Percentiles rank a stretch among this genome's conserved stretches.
Conservation (phyloP, 2,113 vertebrate genomes). For the Climacteris rufus region DNA sequence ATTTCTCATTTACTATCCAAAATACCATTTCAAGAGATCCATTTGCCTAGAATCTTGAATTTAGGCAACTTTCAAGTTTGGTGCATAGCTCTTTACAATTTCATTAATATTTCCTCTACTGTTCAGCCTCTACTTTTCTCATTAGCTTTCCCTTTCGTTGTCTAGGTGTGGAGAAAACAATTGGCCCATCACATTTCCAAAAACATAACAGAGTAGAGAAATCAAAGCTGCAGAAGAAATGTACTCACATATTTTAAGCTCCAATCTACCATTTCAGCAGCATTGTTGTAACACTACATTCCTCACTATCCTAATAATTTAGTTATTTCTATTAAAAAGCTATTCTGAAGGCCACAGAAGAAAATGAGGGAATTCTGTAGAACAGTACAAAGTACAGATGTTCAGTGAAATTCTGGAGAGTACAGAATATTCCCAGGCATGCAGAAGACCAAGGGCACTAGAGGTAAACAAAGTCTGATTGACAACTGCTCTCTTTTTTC, state of each 20-base stretch:
- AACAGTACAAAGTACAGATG: not conserved
- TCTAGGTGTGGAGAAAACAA: not conserved
- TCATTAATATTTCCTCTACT: not conserved
- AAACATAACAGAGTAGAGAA: not conserved
- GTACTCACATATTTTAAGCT: not conserved
- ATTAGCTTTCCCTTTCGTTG: not conserved
- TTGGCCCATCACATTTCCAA: not conserved
- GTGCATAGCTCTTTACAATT: not conserved
- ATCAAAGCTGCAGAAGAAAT: not conserved
- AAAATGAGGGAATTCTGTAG: not conserved
- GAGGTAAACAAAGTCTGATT: not conserved
- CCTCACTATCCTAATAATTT: not conserved
- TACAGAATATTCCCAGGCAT: not conserved
- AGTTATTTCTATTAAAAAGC: not conserved
- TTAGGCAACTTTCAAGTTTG: not conserved
- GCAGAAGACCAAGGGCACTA: not conserved
- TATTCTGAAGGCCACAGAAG: accelerated
- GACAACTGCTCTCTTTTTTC: not conserved
- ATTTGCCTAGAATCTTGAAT: not conserved
- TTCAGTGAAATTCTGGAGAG: not conserved
- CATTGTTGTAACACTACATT: not conserved
- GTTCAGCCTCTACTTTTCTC: not conserved
- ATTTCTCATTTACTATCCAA: not conserved
- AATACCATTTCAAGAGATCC: not conserved
- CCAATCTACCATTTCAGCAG: not conserved